phyloP scores from a whole-genome alignment of 2,797 vertebrate genomes.

The Myioborus melanocephalus region DNA sequence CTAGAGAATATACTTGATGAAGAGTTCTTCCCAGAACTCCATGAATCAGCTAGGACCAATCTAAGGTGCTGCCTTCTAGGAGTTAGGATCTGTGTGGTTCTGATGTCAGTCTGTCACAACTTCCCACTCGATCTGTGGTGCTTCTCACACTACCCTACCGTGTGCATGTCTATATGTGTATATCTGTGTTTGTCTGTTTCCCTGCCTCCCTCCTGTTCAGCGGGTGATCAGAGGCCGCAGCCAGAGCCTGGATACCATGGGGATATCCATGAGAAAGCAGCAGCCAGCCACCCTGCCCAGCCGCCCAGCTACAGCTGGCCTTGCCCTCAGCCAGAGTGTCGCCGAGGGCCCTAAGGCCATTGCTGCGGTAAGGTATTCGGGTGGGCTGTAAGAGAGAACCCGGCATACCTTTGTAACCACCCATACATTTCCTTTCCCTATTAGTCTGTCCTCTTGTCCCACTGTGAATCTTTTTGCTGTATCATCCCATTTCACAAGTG shows the following conservation, averaged over 20 bases:
- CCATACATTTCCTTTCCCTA: neutral
- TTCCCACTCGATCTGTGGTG: neutral
- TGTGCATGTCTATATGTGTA: conserved; percentile 46
- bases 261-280: conserved; percentile 71
- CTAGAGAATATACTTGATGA: neutral
- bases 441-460: neutral
- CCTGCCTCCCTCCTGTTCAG: conserved; percentile 71
- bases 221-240: conserved; percentile 89
- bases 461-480: neutral
- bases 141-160: neutral
- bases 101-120: neutral
- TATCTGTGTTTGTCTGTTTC: conserved; percentile 67
- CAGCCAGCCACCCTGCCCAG: conserved; percentile 50
- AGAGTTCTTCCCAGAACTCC: neutral
- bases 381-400: neutral
- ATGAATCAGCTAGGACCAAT: neutral
- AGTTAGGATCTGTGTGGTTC: neutral
- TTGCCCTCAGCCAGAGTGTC: conserved; percentile 71
- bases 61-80: neutral
- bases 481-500: neutral
- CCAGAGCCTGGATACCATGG: conserved; percentile 88
- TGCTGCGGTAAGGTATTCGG: conserved; percentile 65
- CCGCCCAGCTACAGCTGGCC: conserved; percentile 60
- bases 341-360: conserved; percentile 71
- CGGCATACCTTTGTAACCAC: neutral